phyloP scores from a whole-genome alignment of 2,113 vertebrate species.

The Oreotrochilus melanogaster region DNA sequence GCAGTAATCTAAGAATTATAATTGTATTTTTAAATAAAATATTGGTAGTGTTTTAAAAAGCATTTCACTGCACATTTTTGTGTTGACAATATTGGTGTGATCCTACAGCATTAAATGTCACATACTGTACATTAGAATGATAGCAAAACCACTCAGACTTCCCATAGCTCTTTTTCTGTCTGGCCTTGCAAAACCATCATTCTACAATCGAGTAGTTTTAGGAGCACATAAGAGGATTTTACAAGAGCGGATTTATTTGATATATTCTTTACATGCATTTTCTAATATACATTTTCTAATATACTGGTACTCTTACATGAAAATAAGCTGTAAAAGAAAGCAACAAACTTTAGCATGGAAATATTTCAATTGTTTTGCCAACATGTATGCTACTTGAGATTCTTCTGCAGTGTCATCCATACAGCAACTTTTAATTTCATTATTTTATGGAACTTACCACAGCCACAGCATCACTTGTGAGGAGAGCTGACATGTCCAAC shows the following conservation, averaged over 20 bases:
- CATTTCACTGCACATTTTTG: not conserved
- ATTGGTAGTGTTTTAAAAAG: not conserved
- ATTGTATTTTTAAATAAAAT: not conserved
- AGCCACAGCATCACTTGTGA: slow-evolving; percentile 86
- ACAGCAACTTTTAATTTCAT: not conserved
- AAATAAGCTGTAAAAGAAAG: not conserved
- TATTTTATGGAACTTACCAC: slow-evolving; percentile 77
- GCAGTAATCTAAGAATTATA: not conserved
- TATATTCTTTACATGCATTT: not conserved
- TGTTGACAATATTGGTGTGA: not conserved
- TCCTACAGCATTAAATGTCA: not conserved
- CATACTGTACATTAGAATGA: not conserved
- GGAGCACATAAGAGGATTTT: not conserved
- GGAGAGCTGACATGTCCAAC: slow-evolving; percentile 83
- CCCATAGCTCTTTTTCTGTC: not conserved
- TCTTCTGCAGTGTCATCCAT: not conserved
- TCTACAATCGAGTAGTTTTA: not conserved
- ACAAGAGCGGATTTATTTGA: not conserved
- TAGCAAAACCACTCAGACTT: not conserved
- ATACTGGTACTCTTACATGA: not conserved
- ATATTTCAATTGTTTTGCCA: not conserved
- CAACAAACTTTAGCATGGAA: not conserved
- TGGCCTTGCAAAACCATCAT: not conserved
- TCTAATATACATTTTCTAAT: not conserved
- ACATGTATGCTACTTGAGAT: not conserved